phyloP scores from a whole-genome alignment of 1,140 invertebrate genomes.

The Drosophila biarmipes region DNA sequence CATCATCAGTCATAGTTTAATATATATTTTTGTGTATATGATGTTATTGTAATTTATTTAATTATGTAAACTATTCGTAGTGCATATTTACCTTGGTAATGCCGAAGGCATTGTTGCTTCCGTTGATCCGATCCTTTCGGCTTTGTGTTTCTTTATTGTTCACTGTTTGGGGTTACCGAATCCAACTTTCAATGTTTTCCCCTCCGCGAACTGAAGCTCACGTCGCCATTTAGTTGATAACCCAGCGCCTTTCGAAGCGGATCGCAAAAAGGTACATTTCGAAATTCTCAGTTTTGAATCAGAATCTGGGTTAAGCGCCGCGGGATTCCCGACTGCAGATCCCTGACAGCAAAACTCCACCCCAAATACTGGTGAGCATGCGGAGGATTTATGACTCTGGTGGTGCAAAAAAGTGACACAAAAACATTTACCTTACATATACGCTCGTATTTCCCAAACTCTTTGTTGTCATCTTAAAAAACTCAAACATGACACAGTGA shows the following conservation, averaged over 20 bases:
- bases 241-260: constrained; percentile 51
- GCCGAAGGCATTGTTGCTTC: neutral
- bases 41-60: too few relatives aligned
- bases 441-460: constrained; percentile 3
- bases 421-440: constrained; percentile 12
- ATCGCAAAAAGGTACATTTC: constrained; percentile 15
- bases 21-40: too few relatives aligned
- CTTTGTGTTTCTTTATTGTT: constrained; percentile 22
- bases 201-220: constrained; percentile 42
- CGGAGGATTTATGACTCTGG: constrained; percentile 4
- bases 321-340: neutral
- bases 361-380: constrained; percentile 17
- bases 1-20: too few relatives aligned
- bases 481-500: constrained; percentile 65
- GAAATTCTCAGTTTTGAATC: neutral
- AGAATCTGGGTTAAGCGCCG: constrained; percentile 3
- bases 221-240: constrained; percentile 63
- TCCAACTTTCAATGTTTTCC: constrained; percentile 24
- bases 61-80: too few relatives aligned
- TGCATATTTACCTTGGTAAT: too few relatives aligned
- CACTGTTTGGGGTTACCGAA: constrained; percentile 21
- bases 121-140: neutral
- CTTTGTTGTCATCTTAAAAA: constrained; percentile 26
- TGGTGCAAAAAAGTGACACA: neutral
- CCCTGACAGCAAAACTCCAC: neutral